Evolutionary conservation across 2,113 vertebrate genomes (phyloP), one percentile per base, ranked within the genome.

Genomic region (Eolophus roseicapilla): DNA sequence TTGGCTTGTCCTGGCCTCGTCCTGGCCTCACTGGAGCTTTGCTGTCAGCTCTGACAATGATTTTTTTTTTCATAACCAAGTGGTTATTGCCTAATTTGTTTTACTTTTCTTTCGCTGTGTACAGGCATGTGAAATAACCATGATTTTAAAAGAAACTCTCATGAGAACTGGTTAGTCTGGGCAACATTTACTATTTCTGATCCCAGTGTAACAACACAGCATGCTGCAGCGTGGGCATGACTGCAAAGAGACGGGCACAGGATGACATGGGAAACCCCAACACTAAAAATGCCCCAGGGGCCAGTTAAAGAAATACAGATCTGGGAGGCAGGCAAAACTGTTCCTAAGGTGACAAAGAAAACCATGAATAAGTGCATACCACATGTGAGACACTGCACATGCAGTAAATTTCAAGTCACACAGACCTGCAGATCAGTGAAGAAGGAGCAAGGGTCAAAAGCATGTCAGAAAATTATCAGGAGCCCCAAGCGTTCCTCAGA

Each of bases 161-260:
- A 13, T 1, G 21, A 9, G 13, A 19, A 49, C 29, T 3, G 31
- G 37, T 59, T 9, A 12, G 21, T 10, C 25, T 23, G 75, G 35
- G 67, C 75, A 85, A 44, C 28, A 11, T 5, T 25, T 11, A 11
- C 2, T 1, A 2, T 18, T 39, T 46, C 31, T 67, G 80, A 24
- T 41, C 43, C 59, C 1, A 1, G 20, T 1, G 4, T 43, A 43
- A 33, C 0, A 16, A 20, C 10, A 4, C 0, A 17, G 73, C 10
- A 2, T 1, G 0, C 14, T 65, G 52, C 67, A 65, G 65, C 0
- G 0, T 8, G 3, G 11, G 39, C 24, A 2, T 7, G 53, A 17
- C 39, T 15, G 49, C 60, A 31, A 7, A n/a, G 33, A 33, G 37
- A 55, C 28, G 52, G 39, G 39, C 35, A 35, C 9, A 2, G 86